A percentile compares a stretch with the other conserved stretches of the same genome.
phyloP scores from a whole-genome alignment of 2,797 vertebrate species.

The Scolopax rusticola region DNA sequence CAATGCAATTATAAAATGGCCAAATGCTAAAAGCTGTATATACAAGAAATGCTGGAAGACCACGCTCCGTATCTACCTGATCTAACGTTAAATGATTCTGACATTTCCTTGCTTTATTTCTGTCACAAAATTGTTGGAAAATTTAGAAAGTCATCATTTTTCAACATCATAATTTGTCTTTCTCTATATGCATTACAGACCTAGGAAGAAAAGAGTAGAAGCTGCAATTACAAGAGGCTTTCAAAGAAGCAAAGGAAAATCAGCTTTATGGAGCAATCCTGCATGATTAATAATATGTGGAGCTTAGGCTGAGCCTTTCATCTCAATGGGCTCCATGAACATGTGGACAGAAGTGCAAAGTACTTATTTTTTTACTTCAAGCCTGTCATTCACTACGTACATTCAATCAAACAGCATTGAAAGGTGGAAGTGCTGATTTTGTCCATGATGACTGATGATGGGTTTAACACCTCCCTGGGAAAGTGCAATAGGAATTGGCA shows the following conservation, averaged over 20 bases:
- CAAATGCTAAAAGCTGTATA: background rate
- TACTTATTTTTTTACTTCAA: conserved; percentile 15
- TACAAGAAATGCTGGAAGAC: background rate
- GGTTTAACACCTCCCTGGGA: conserved; percentile 31
- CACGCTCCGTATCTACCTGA: background rate
- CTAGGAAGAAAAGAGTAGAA: conserved; percentile 45
- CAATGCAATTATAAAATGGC: conserved; percentile 28
- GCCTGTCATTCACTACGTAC: background rate
- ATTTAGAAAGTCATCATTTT: conserved; percentile 59
- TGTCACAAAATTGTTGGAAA: conserved; percentile 33
- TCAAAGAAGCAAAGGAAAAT: conserved; percentile 48
- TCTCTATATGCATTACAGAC: background rate
- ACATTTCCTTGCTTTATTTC: conserved; percentile 35
- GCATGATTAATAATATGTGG: conserved; percentile 8
- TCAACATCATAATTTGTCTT: conserved; percentile 63
- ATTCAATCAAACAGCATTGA: conserved; percentile 32
- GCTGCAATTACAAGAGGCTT: conserved; percentile 7
- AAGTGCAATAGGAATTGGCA: conserved; percentile 30
- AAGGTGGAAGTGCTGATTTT: conserved; percentile 52
- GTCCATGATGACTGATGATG: conserved; percentile 37
- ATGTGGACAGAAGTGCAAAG: conserved; percentile 46
- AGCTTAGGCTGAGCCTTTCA: conserved; percentile 29
- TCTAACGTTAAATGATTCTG: conserved; percentile 46
- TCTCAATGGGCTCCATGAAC: conserved; percentile 8
- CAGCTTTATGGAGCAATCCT: conserved; percentile 45